Conservation (phyloP, 2,113 vertebrate species). For the Phaetusa simplex region DNA sequence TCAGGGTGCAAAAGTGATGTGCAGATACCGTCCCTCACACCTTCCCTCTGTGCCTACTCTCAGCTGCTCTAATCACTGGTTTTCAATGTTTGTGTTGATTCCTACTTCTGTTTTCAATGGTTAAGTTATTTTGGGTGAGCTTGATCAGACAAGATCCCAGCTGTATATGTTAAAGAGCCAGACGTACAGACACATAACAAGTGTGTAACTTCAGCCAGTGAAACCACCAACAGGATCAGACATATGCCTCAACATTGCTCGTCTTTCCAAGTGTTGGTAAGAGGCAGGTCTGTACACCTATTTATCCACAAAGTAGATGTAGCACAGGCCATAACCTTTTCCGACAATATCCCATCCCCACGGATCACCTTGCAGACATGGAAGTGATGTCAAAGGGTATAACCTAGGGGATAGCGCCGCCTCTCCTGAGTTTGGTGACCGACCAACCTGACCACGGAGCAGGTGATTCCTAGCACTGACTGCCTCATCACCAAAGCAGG, state of each 20-base stretch:
- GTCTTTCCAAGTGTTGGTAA: neutral
- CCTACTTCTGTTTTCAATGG: neutral
- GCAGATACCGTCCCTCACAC: neutral
- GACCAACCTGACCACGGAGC: accelerated
- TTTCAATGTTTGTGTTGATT: neutral
- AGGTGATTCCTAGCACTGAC: neutral
- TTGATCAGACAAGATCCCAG: neutral
- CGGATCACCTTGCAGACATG: neutral
- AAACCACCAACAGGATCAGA: neutral
- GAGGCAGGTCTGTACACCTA: neutral
- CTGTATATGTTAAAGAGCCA: neutral
- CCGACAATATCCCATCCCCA: neutral
- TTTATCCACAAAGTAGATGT: neutral
- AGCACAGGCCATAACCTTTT: neutral
- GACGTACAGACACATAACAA: neutral
- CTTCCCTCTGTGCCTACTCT: neutral
- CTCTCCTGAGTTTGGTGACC: neutral
- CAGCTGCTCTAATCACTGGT: neutral
- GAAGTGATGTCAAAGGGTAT: neutral
- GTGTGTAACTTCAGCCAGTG: neutral
- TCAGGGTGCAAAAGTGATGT: neutral
- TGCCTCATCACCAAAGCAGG: neutral
- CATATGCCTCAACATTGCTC: neutral
- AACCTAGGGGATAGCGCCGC: accelerated
- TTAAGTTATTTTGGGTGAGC: neutral